Conservation (phyloP, 1,140 invertebrate species). For the Manduca sexta region DNA sequence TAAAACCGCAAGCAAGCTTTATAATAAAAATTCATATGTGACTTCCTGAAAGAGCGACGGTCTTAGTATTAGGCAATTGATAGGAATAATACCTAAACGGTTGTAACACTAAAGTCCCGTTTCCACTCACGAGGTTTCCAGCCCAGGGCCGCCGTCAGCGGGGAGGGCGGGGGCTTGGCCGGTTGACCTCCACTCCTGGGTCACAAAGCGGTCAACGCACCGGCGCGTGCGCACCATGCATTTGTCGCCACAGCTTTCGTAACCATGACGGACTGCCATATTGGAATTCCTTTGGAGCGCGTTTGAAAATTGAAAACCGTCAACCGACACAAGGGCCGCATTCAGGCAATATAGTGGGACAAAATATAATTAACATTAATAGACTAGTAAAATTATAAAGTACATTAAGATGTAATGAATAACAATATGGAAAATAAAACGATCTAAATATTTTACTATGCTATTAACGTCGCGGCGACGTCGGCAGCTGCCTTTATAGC, state of each 20-base stretch:
- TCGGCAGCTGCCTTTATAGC: not conserved
- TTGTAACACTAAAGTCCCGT: constrained; percentile 9
- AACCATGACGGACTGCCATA: constrained; percentile 19
- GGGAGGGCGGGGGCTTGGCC: constrained; percentile 38
- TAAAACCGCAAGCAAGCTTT: no score
- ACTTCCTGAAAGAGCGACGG: no score
- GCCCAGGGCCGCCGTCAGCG: constrained; percentile 18
- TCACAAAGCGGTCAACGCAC: constrained; percentile 48
- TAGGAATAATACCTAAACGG: not conserved
- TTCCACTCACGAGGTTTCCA: constrained; percentile 7
- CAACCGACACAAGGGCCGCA: not conserved
- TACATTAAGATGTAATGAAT: no score
- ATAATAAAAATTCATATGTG: no score
- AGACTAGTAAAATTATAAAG: no score
- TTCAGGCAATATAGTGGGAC: not conserved
- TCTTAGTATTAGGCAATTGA: not conserved
- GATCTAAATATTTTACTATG: no score
- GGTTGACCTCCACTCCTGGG: constrained; percentile 47
- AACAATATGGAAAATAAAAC: no score
- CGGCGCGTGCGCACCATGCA: constrained; percentile 22
- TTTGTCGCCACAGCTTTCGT: constrained; percentile 26
- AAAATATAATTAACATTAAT: no score
- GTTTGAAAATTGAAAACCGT: not conserved
- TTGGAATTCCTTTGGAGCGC: constrained; percentile 15
- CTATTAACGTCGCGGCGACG: no score